A percentile compares a stretch with the other conserved stretches of the same genome.
These are phyloP conservation scores for Ophion ventricosus DNA, from an alignment of 2,888 invertebrate genomes.

Conservation along the genomic window DNA sequence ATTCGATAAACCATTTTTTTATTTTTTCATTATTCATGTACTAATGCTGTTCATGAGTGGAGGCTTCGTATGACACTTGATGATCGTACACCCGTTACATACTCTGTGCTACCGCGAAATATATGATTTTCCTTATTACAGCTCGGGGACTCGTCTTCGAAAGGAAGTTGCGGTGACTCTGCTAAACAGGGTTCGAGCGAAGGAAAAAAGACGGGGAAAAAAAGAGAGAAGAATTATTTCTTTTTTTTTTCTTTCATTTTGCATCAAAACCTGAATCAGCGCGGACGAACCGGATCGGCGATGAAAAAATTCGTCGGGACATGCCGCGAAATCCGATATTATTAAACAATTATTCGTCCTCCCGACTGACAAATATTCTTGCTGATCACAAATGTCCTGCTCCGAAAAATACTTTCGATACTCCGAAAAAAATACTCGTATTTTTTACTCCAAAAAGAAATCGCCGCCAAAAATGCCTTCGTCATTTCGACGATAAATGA, in stretches of 20 bases:
- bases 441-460: no score
- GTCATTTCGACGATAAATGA: no score
- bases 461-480: no score
- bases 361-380: background rate
- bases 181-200: conserved; percentile 44
- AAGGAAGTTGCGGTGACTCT: conserved; percentile 56
- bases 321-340: conserved; percentile 2
- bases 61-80: background rate
- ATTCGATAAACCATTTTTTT: no score
- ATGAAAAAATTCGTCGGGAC: conserved; percentile 16
- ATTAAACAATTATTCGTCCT: conserved; percentile 7
- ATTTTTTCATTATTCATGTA: background rate
- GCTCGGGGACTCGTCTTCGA: conserved; percentile 30
- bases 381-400: background rate
- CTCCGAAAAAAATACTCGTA: no score
- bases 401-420: background rate
- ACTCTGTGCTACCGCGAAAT: background rate
- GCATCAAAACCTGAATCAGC: conserved; percentile 42
- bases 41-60: background rate
- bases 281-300: conserved; percentile 33
- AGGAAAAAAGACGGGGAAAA: conserved; percentile 3
- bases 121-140: conserved; percentile 50
- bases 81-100: conserved; percentile 25
- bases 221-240: conserved; percentile 6
- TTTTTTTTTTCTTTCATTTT: conserved; percentile 14